Evolutionary conservation across 2,888 invertebrate species (phyloP), one percentile per base, ranked within the genome.

Genomic region (Cyaniris semiargus): DNA sequence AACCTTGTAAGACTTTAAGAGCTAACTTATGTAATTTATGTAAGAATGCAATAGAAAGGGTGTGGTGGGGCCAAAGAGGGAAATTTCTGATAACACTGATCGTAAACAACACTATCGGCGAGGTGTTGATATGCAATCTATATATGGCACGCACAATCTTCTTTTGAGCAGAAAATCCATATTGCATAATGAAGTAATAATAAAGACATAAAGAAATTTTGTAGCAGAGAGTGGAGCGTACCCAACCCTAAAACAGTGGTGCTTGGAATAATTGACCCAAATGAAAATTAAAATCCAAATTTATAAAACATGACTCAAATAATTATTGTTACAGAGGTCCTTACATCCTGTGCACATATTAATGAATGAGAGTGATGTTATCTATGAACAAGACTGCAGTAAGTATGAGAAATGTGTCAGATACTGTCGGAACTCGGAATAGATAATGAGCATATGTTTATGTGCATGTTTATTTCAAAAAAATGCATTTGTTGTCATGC

Each of bases 361-460:
- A 10, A 31, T 66, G 27, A 18, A 66, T 31, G 60, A 60, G 66
- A 18, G 66, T 23, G 15, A 27, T 66, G 27, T 31, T 66, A 66
- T 66, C 66, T 27, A 4, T 31, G 6, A 66, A 66, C 66, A 66
- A 66, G 66, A 66, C 27, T 66, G 66, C 66, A 15, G 13, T 66
- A 66, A 15, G 5, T 31, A 66, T 18, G 27, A 66, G 66, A 31
- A 66, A 66, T 66, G 27, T 66, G 66, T 66, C 66, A 66, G 66
- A 66, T 66, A 27, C 66, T 31, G 66, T 66, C 66, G 66, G 66
- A 31, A 66, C 18, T 66, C 66, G 66, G 66, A 31, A 66, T 31
- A 31, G 27, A 66, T 66, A 66, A 18, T 27, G 5, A 27, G 10
- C 8, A 15, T 27, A 13, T 15, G 27, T 66, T 66, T 13, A 66